These are phyloP conservation scores for Drosophila phalerata DNA, from an alignment of 2,888 invertebrate genomes.

Conservation along the genomic window DNA sequence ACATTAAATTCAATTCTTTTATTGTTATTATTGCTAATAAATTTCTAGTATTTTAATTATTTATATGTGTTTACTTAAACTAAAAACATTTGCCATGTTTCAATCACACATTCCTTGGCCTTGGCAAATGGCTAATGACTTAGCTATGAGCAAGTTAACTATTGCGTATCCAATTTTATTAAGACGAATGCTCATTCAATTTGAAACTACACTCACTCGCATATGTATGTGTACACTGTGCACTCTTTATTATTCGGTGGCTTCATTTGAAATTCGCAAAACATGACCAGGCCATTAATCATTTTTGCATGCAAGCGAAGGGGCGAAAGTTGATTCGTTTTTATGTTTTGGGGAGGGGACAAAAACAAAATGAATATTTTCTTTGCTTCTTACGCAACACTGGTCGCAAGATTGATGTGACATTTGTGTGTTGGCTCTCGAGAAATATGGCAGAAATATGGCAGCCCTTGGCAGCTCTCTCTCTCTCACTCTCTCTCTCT, in stretches of 20 bases:
- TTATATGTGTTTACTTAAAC: not conserved
- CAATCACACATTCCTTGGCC: constrained; percentile 1
- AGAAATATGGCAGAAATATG: constrained; percentile 73
- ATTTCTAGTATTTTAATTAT: not conserved
- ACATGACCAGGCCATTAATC: constrained; percentile 66
- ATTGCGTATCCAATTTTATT: constrained; percentile 5
- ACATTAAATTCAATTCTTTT: not conserved
- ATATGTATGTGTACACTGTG: not conserved
- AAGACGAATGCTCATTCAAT: constrained; percentile 18
- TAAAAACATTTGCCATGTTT: not conserved
- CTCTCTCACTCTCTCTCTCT: constrained; percentile 7
- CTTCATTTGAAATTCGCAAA: constrained; percentile 63
- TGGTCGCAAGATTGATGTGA: constrained; percentile 82
- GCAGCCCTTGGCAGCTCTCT: constrained; percentile 59
- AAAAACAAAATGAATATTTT: constrained; percentile 76
- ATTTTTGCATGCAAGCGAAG: constrained; percentile 58
- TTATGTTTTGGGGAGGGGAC: constrained; percentile 17
- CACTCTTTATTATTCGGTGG: constrained; percentile 25
- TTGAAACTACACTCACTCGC: constrained; percentile 3
- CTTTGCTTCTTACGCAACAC: constrained; percentile 77
- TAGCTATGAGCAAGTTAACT: not conserved
- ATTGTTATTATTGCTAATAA: not conserved
- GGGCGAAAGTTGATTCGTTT: constrained; percentile 65
- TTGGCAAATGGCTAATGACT: constrained; percentile 2
- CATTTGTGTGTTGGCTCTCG: constrained; percentile 77